These are phyloP conservation scores for Melikaiella ostensackeni DNA, from an alignment of 2,888 invertebrate species.

Conservation along the genomic window DNA sequence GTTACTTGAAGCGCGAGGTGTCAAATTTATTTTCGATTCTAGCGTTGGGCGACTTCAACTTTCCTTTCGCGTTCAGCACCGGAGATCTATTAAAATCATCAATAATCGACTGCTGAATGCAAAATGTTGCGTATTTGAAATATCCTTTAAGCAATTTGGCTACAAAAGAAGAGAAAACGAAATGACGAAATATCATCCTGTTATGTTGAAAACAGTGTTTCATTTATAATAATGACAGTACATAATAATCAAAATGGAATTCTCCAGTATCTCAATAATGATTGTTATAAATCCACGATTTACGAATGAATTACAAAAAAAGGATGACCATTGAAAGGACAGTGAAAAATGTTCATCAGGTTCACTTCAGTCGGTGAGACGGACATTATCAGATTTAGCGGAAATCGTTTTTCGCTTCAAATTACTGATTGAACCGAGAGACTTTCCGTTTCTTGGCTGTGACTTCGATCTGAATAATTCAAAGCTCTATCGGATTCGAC, in stretches of 20 bases:
- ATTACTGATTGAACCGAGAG: slow-evolving; percentile 35
- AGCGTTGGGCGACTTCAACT: neutral
- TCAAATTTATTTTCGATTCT: neutral
- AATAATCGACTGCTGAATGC: neutral
- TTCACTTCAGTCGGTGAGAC: slow-evolving; percentile 16
- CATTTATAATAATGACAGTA: no score
- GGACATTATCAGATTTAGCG: slow-evolving; percentile 38
- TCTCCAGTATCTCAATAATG: neutral
- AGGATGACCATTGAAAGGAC: neutral
- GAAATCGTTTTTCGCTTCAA: slow-evolving; percentile 37
- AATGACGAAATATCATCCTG: neutral
- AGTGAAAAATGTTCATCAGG: slow-evolving; percentile 7
- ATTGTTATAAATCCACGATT: neutral
- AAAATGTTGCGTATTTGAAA: neutral
- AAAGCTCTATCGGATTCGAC: slow-evolving; percentile 24
- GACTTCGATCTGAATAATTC: slow-evolving; percentile 28
- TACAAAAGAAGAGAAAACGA: neutral
- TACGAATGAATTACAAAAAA: neutral
- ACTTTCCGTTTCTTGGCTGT: slow-evolving; percentile 14
- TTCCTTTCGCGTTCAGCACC: neutral
- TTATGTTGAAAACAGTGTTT: no score
- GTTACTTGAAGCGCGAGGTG: neutral
- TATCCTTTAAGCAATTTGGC: neutral
- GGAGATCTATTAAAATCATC: neutral
- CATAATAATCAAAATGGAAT: no score